Evolutionary conservation across 2,113 vertebrate genomes (phyloP).

Genomic region (Poicephalus meyeri): DNA sequence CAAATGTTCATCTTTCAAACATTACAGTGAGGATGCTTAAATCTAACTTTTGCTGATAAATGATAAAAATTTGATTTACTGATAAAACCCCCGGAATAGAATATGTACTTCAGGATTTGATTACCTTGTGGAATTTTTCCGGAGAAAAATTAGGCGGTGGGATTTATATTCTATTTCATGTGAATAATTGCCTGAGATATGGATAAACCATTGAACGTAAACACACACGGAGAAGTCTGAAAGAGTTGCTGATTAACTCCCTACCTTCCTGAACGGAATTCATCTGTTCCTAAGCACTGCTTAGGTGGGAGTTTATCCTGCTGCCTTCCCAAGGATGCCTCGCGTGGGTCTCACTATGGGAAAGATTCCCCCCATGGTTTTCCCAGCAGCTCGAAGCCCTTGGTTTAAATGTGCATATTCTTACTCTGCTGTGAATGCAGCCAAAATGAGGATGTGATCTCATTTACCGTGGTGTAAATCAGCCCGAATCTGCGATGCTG

Average conservation of each 20-base stretch:
- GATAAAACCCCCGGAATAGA: conserved; percentile 65
- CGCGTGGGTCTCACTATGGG: not conserved
- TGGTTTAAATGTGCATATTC: not conserved
- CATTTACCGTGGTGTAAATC: not conserved
- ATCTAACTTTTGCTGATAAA: conserved; percentile 82
- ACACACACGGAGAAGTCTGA: not conserved
- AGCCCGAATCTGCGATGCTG: not conserved
- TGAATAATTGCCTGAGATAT: conserved; percentile 55
- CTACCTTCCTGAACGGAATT: not conserved
- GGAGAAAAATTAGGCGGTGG: conserved; percentile 39
- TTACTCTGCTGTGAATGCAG: not conserved
- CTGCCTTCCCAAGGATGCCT: not conserved
- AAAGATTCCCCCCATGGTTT: not conserved
- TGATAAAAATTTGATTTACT: conserved; percentile 78
- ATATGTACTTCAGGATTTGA: conserved; percentile 58
- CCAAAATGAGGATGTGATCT: not conserved
- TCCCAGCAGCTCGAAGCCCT: not conserved
- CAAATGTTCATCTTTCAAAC: conserved; percentile 81
- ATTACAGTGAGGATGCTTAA: conserved; percentile 78
- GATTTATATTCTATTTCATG: conserved; percentile 68
- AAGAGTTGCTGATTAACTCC: not conserved
- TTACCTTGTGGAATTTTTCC: conserved; percentile 63
- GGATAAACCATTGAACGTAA: conserved; percentile 12
- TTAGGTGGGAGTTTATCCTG: not conserved
- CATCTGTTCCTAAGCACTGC: not conserved